Evolutionary conservation across 2,888 invertebrate genomes (phyloP), one percentile per base, ranked within the genome.

Genomic region (Actias luna): DNA sequence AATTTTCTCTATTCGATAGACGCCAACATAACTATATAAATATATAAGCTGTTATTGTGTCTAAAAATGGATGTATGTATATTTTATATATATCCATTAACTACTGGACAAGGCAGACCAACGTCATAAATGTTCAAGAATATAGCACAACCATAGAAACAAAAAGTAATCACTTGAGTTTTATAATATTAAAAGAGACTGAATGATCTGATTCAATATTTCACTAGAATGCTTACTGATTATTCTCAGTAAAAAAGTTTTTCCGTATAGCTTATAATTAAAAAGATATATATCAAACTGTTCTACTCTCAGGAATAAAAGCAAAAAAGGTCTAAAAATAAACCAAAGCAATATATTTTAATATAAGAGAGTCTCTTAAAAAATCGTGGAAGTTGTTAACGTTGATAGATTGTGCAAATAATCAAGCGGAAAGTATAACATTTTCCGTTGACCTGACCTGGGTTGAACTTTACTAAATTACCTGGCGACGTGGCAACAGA

Each of bases 401-500:
- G 25, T 58, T 62, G 60, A 61, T 60, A 60, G 22, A 52, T 62
- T n/a, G 12, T 57, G 18, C 39, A 58, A 59, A 36, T 60, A 61
- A 46, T 65, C 42, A 63, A 63, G 58, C 58, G 42, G 63, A 7
- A 63, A 64, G 55, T 61, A 33, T 59, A 60, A 58, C 64, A 66
- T 71, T 72, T 69, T 66, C 71, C 66, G 68, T 70, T 59, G 69
- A 70, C 67, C 66, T 66, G 61, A 65, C 65, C 67, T 27, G 18
- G 33, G n/a, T 55, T 60, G 59, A 60, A 63, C 58, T 65, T 59
- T 57, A 63, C 63, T 63, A 70, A 71, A 71, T 72, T 72, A 76
- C 74, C 75, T 75, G 77, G 67, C 65, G 65, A 63, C 66, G 59
- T 63, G 55, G 57, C 61, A n/a, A 64, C 69, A 69, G 69, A 59